Base-by-base conservation (phyloP, 1,140 invertebrate species). In the Eriocheir sinensis region DNA sequence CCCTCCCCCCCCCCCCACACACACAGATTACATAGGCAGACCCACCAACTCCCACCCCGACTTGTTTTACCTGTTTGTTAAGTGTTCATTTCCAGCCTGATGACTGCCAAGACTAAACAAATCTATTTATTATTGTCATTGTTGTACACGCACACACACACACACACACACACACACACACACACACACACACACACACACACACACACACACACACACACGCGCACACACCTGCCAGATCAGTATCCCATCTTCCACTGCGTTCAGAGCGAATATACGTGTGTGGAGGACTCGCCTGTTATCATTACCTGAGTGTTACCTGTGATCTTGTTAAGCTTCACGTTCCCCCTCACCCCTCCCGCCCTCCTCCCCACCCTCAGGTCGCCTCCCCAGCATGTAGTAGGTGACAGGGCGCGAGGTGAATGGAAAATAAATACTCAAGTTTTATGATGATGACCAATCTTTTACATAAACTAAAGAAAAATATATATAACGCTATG, bases 151-250 rank as follows among this genome's bases (percentile, higher is more conserved):
- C 53, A 60, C 53, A 60, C 53, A 60, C 53, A 60, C 53, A 60
- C 60, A 72, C 60, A 72, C 60, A 72, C 60, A 72, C 60, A 72
- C 60, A 72, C 60, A 72, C 60, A 72, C 60, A 72, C 60, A 72
- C 60, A 72, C 60, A 72, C 60, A 72, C 60, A 72, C 60, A 72
- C 60, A 72, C 60, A 72, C 60, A 72, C 60, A 72, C 60, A 72
- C 60, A 72, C 60, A 72, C 60, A 72, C 60, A 72, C 60, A 72
- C 60, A 72, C 60, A 72, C 60, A 53, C 48, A 53, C 48, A 53
- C 48, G 21, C 48, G 21, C 48, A 53, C 48, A 53, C 48, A 53
- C 48, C 12, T 21, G 21, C 48, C 27, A 21, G n/a, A 72, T n/a
- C 21, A 72, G 27, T 72, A 72, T 72, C n/a, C 21, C 60, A 72